phyloP scores from a whole-genome alignment of 2,888 invertebrate species.

The Hemithea aestivaria region DNA sequence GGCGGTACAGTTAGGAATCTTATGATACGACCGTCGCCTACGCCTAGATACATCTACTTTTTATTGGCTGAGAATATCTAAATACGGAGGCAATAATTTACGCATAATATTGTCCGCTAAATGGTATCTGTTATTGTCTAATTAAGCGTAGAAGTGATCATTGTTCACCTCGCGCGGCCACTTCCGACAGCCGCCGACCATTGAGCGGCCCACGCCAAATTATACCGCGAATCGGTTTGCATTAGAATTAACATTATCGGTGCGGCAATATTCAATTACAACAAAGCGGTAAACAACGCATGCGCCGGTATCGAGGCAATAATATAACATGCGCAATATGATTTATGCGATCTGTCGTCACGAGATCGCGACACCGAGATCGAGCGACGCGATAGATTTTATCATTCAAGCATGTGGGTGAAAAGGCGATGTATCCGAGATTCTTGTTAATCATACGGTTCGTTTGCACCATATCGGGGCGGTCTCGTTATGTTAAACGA shows the following conservation, averaged over 20 bases:
- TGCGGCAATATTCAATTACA: constrained; percentile 42
- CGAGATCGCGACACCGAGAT: constrained; percentile 20
- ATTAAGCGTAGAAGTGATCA: constrained; percentile 36
- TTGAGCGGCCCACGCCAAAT: constrained; percentile 56
- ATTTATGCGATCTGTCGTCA: constrained; percentile 48
- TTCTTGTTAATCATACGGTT: constrained; percentile 31
- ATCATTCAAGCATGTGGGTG: constrained; percentile 41
- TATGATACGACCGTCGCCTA: constrained; percentile 44
- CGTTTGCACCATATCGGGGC: constrained; percentile 27
- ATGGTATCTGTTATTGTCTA: constrained; percentile 35
- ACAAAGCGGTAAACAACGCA: constrained; percentile 28
- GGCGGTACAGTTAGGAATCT: constrained; percentile 68
- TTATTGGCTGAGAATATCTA: constrained; percentile 31
- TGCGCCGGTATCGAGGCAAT: constrained; percentile 27
- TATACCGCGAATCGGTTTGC: constrained; percentile 54
- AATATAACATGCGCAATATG: constrained; percentile 50
- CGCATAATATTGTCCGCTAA: constrained; percentile 22
- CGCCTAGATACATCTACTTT: constrained; percentile 30
- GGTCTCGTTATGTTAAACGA: constrained; percentile 42
- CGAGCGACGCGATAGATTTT: constrained; percentile 28
- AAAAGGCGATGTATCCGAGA: constrained; percentile 35
- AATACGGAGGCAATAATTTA: constrained; percentile 20
- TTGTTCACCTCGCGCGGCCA: constrained; percentile 37
- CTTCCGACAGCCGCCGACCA: constrained; percentile 56
- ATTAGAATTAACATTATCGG: constrained; percentile 45